Evolutionary conservation across 2,113 vertebrate species (phyloP).

Genomic region (Mystacornis crossleyi): DNA sequence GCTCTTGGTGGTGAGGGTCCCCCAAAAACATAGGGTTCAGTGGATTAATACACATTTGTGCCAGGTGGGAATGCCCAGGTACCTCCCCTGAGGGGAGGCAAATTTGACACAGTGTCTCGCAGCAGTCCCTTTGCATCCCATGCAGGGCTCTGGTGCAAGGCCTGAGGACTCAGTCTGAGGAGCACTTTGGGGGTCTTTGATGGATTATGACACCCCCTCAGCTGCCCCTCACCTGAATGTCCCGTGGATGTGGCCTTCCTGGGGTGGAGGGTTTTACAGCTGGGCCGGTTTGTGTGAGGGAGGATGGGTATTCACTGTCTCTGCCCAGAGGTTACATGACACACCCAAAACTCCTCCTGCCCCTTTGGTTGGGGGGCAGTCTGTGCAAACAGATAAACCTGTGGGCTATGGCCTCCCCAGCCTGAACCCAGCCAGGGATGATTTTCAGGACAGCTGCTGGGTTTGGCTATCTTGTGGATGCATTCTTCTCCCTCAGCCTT

Average conservation of each 20-base stretch:
- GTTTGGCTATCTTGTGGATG: not conserved
- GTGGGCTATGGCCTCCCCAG: not conserved
- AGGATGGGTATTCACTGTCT: not conserved
- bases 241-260: accelerated
- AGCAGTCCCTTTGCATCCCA: not conserved
- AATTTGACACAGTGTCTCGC: not conserved
- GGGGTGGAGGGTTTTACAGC: not conserved
- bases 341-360: not conserved
- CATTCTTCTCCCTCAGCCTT: not conserved
- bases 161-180: not conserved
- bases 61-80: not conserved
- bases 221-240: not conserved
- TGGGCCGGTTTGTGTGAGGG: not conserved
- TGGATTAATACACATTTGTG: not conserved
- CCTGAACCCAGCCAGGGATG: not conserved
- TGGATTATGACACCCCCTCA: not conserved
- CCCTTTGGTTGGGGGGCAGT: not conserved
- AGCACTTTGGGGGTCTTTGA: not conserved
- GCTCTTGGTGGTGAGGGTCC: not conserved
- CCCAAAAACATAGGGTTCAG: accelerated
- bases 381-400: not conserved
- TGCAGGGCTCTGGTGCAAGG: not conserved
- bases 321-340: not conserved
- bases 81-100: too few species aligned
- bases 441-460: not conserved